Conservation (phyloP, 1,140 invertebrate species). For the Platyura marginata region DNA sequence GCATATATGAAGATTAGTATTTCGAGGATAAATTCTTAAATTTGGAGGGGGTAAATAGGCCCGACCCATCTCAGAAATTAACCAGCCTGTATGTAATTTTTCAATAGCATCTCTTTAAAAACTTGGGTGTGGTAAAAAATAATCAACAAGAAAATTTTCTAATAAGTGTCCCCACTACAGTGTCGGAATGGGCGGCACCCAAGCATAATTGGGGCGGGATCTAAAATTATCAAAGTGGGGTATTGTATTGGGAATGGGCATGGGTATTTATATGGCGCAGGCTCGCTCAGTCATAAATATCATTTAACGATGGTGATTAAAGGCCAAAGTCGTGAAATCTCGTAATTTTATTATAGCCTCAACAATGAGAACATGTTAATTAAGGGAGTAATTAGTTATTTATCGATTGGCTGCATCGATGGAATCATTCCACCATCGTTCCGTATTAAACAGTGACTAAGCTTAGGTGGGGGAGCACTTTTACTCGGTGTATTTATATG, state of each 20-base stretch:
- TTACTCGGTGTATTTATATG: no score
- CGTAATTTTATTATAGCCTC: conserved; percentile 3
- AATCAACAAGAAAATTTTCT: conserved; percentile 2
- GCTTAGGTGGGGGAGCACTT: no score
- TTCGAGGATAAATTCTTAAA: not conserved
- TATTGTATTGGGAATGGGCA: no score
- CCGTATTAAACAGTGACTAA: not conserved
- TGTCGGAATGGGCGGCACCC: no score
- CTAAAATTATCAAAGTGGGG: no score
- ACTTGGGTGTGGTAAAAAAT: conserved; percentile 1
- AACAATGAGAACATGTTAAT: conserved; percentile 3
- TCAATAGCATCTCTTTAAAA: not conserved
- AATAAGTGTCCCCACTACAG: not conserved
- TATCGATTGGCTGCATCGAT: conserved; percentile 4
- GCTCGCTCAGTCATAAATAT: not conserved
- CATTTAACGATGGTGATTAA: conserved; percentile 3
- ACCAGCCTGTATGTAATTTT: not conserved
- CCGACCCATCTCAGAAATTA: conserved; percentile 1
- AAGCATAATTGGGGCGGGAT: no score
- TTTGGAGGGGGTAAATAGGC: conserved; percentile 1
- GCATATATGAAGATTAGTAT: not conserved
- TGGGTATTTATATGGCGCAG: no score
- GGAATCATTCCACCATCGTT: not conserved
- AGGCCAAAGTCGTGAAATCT: conserved; percentile 2
- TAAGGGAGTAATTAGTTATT: conserved; percentile 3